These are phyloP conservation scores for Lottia scabra DNA, from an alignment of 2,888 invertebrate species.

Conservation along the genomic window DNA sequence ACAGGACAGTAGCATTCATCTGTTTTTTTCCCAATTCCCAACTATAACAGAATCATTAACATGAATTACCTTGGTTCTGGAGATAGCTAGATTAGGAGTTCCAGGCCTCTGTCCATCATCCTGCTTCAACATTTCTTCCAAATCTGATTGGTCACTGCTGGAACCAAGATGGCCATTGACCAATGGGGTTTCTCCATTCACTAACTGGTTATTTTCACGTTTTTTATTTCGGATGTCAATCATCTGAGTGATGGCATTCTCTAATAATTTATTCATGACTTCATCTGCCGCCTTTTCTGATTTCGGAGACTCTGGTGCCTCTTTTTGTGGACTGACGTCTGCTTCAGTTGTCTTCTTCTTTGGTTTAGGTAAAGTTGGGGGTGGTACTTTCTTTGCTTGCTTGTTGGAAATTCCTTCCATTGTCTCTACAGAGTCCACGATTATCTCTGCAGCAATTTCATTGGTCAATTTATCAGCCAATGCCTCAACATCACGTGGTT, in stretches of 20 bases:
- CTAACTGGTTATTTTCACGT: constrained; percentile 9
- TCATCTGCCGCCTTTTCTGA: constrained; percentile 47
- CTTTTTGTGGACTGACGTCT: constrained; percentile 8
- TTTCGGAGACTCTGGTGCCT: constrained; percentile 12
- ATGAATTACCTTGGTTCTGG: constrained; percentile 22
- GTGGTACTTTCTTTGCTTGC: constrained; percentile 35
- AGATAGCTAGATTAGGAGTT: constrained; percentile 50
- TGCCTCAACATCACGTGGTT: constrained; percentile 5
- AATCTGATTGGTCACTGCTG: constrained; percentile 6
- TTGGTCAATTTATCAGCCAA: constrained; percentile 56
- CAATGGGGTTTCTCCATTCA: constrained; percentile 3
- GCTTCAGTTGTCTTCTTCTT: constrained; percentile 20
- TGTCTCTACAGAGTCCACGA: constrained; percentile 45
- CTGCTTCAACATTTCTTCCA: neutral
- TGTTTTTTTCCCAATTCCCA: too few relatives aligned
- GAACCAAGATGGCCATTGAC: constrained; percentile 21
- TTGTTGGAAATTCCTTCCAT: constrained; percentile 43
- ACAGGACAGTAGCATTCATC: too few relatives aligned
- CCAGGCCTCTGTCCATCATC: constrained; percentile 37
- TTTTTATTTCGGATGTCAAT: constrained; percentile 46
- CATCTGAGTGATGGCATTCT: constrained; percentile 62
- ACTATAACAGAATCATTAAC: too few relatives aligned
- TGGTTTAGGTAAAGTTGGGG: constrained; percentile 46
- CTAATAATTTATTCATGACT: constrained; percentile 53
- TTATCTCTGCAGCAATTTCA: constrained; percentile 45